These are phyloP conservation scores for Camelus bactrianus DNA, from an alignment of 2,113 vertebrate species.

Conservation along the genomic window DNA sequence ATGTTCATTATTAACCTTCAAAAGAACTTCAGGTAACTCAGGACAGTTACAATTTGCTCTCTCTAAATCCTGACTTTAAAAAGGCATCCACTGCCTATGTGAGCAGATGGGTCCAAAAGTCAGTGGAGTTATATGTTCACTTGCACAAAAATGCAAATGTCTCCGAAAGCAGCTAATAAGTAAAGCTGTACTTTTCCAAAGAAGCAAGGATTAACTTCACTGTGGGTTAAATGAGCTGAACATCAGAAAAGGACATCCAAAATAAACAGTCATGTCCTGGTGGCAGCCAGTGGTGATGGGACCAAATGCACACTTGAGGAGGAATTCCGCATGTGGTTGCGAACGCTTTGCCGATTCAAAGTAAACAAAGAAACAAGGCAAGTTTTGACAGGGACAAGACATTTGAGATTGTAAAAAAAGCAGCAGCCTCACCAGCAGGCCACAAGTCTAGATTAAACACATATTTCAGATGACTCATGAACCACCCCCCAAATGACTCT, in stretches of 20 bases:
- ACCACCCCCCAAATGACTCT: slow-evolving; percentile 64
- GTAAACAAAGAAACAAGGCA: slow-evolving; percentile 76
- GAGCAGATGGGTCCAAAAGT: slow-evolving; percentile 30
- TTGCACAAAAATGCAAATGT: slow-evolving; percentile 60
- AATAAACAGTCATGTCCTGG: slow-evolving; percentile 62
- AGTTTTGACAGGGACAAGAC: slow-evolving; percentile 77
- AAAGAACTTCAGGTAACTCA: background rate
- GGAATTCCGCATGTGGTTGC: slow-evolving; percentile 64
- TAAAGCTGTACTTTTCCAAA: slow-evolving; percentile 77
- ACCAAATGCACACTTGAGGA: slow-evolving; percentile 67
- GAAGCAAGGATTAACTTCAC: slow-evolving; percentile 69
- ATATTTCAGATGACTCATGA: slow-evolving; percentile 69
- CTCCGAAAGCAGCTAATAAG: slow-evolving; percentile 61
- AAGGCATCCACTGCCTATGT: background rate
- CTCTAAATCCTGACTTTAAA: slow-evolving; percentile 42
- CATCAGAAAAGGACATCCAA: slow-evolving; percentile 76
- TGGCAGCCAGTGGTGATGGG: slow-evolving; percentile 69
- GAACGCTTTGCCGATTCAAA: slow-evolving; percentile 68
- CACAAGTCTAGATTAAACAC: slow-evolving; percentile 74
- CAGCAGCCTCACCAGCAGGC: slow-evolving; percentile 66
- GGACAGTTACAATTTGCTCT: background rate
- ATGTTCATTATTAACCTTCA: slow-evolving; percentile 7
- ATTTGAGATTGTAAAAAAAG: slow-evolving; percentile 70
- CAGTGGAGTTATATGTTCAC: background rate
- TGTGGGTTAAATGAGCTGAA: slow-evolving; percentile 73